phyloP scores from a whole-genome alignment of 2,113 vertebrate genomes.

The Peromyscus maniculatus region DNA sequence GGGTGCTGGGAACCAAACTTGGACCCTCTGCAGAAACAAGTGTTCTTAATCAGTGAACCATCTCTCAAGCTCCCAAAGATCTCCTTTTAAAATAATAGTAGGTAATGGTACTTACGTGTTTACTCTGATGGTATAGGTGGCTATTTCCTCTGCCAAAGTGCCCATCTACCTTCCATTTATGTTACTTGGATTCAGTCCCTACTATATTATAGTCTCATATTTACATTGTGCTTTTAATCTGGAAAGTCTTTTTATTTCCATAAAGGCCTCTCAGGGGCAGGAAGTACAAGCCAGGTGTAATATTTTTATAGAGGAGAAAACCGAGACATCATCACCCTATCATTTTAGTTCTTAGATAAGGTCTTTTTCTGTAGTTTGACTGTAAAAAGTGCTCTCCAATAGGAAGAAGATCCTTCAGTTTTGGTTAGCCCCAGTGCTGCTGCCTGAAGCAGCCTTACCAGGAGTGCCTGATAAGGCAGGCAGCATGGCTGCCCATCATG shows the following conservation, averaged over 20 bases:
- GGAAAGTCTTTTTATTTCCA: constrained; percentile 54
- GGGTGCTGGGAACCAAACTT: not conserved
- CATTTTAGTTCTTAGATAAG: constrained; percentile 41
- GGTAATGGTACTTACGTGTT: constrained; percentile 42
- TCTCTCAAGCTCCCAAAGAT: not conserved
- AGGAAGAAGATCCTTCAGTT: constrained; percentile 27
- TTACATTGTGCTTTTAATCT: constrained; percentile 75
- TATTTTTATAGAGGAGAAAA: constrained; percentile 65
- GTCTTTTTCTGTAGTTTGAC: constrained; percentile 41
- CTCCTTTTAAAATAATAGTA: constrained; percentile 38
- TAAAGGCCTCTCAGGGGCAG: constrained; percentile 34
- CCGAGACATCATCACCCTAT: constrained; percentile 34
- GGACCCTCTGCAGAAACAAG: not conserved
- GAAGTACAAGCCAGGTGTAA: constrained; percentile 63
- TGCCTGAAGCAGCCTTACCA: constrained; percentile 35
- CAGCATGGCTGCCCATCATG: constrained; percentile 37
- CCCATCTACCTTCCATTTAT: constrained; percentile 71
- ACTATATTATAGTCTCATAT: constrained; percentile 59
- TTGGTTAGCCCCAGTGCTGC: constrained; percentile 47
- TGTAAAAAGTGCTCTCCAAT: not conserved
- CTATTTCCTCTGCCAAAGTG: constrained; percentile 59
- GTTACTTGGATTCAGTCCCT: constrained; percentile 63
- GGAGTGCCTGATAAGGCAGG: constrained; percentile 11
- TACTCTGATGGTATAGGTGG: constrained; percentile 43
- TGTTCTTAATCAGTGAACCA: not conserved